phyloP scores from a whole-genome alignment of 2,113 vertebrate species.

The Amia ocellicauda region DNA sequence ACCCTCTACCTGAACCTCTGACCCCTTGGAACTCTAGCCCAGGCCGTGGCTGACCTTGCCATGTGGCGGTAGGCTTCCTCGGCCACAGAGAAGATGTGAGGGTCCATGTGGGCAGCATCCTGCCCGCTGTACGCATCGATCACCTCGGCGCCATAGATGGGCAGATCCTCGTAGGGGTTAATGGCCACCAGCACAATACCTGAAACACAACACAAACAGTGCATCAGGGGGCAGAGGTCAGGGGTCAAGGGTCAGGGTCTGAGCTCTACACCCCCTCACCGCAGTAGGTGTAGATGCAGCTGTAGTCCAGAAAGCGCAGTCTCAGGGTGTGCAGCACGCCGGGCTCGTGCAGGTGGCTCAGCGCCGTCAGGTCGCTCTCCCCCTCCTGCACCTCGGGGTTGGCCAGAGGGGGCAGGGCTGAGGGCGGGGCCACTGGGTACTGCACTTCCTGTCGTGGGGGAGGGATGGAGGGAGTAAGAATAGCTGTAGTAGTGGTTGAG shows the following conservation, averaged over 20 bases:
- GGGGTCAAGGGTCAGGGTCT: neutral
- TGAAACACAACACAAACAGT: too few species aligned
- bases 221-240: too few species aligned
- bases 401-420: conserved; percentile 61
- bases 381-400: conserved; percentile 70
- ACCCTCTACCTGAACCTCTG: neutral
- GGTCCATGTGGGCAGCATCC: conserved; percentile 70
- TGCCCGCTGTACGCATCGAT: conserved; percentile 73
- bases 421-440: conserved; percentile 35
- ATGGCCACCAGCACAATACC: conserved; percentile 72
- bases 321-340: conserved; percentile 72
- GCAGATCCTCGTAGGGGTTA: conserved; percentile 70
- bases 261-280: conserved; percentile 47
- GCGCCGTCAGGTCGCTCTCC: conserved; percentile 64
- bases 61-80: conserved; percentile 71
- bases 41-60: conserved; percentile 72
- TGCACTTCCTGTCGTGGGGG: conserved; percentile 40
- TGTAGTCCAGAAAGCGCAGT: conserved; percentile 69
- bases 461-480: neutral
- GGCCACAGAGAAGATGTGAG: conserved; percentile 74
- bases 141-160: conserved; percentile 73
- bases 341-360: conserved; percentile 72
- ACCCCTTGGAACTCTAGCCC: too few species aligned
- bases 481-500: neutral
- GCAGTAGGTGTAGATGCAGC: conserved; percentile 72